A percentile compares a stretch with the other conserved stretches of the same genome.
These are phyloP conservation scores for Petrophora chlorosata DNA, from an alignment of 2,888 invertebrate species.

Conservation along the genomic window DNA sequence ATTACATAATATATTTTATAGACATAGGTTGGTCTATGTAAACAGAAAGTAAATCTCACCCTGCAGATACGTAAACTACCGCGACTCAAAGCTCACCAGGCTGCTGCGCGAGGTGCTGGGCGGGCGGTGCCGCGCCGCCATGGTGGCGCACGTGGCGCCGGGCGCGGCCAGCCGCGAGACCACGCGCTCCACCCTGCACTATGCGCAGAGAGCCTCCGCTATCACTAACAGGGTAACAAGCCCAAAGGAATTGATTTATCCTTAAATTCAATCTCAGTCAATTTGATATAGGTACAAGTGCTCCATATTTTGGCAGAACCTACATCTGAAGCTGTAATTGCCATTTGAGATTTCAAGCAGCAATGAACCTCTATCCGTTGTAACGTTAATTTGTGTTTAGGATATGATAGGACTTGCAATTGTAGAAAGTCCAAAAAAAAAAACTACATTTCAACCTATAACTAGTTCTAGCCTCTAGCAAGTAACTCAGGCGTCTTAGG, in stretches of 20 bases:
- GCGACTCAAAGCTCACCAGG: conserved; percentile 97
- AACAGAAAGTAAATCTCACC: background rate
- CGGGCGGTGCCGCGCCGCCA: conserved; percentile 97
- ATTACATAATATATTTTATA: background rate
- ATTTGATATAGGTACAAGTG: too few relatives aligned
- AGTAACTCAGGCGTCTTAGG: too few relatives aligned
- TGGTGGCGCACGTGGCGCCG: conserved; percentile 98
- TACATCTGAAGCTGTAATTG: too few relatives aligned
- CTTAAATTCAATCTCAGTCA: background rate
- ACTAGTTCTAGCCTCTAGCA: too few relatives aligned
- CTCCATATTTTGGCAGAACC: too few relatives aligned
- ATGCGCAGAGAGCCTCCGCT: conserved; percentile 96
- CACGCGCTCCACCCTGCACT: conserved; percentile 95
- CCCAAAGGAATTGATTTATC: conserved; percentile 23
- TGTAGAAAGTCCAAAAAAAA: too few relatives aligned
- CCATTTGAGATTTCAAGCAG: too few relatives aligned
- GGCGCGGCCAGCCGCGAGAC: conserved; percentile 93
- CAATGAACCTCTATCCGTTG: too few relatives aligned
- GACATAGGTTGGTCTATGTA: too few relatives aligned
- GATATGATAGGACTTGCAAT: too few relatives aligned
- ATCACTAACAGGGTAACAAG: conserved; percentile 92
- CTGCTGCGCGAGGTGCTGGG: conserved; percentile 93
- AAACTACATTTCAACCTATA: too few relatives aligned
- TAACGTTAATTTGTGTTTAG: too few relatives aligned
- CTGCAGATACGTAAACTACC: conserved; percentile 93